These are phyloP conservation scores for Dynastes hyllus DNA, from an alignment of 2,888 invertebrate genomes.

Conservation along the genomic window DNA sequence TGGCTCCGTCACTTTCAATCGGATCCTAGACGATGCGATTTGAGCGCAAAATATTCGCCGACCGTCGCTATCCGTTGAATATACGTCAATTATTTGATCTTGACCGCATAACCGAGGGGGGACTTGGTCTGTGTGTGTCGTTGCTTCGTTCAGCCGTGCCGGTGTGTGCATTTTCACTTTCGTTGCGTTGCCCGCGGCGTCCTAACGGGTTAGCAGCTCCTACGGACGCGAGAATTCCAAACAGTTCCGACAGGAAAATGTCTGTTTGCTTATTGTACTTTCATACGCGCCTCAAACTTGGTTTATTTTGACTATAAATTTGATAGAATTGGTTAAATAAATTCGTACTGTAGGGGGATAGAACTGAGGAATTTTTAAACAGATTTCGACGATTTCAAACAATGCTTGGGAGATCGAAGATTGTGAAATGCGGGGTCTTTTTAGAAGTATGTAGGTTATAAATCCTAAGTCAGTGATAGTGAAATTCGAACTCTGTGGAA, in stretches of 20 bases:
- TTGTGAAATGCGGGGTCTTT: background rate
- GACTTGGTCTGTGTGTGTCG: slow-evolving; percentile 12
- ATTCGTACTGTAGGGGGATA: background rate
- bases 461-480: background rate
- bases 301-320: slow-evolving; percentile 8
- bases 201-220: slow-evolving; percentile 1
- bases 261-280: slow-evolving; percentile 21
- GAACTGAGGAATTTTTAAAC: background rate
- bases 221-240: slow-evolving; percentile 23
- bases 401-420: background rate
- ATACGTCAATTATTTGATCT: slow-evolving; percentile 31
- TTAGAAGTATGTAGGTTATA: background rate
- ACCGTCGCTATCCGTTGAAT: background rate
- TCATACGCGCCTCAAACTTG: background rate
- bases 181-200: slow-evolving; percentile 33
- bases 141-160: background rate
- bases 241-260: slow-evolving; percentile 38
- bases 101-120: slow-evolving; percentile 29
- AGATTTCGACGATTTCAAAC: slow-evolving; percentile 4
- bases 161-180: slow-evolving; percentile 30
- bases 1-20: slow-evolving; percentile 6
- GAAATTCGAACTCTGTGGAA: background rate
- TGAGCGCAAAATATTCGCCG: slow-evolving; percentile 1
- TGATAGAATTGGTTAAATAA: slow-evolving; percentile 1
- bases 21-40: slow-evolving; percentile 11